These are phyloP conservation scores for Brachyistius frenatus DNA, from an alignment of 2,113 vertebrate species.

Conservation along the genomic window DNA sequence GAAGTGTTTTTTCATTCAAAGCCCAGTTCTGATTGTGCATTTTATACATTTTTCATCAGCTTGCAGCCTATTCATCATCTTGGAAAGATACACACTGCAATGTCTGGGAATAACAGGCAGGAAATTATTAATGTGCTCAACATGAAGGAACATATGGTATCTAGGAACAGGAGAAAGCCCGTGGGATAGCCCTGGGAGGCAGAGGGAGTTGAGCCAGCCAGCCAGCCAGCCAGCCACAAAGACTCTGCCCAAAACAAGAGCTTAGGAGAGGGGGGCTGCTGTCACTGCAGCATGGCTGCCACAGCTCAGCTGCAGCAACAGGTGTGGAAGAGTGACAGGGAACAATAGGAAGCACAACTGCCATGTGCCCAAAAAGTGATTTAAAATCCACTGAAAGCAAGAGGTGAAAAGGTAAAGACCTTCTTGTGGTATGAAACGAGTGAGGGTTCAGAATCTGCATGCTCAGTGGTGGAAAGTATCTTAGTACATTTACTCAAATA, in stretches of 20 bases:
- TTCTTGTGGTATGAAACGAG: not conserved
- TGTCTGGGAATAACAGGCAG: conserved; percentile 65
- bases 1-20: conserved; percentile 20
- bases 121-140: conserved; percentile 76
- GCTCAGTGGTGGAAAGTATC: not conserved
- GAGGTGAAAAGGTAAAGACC: not conserved
- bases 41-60: conserved; percentile 64
- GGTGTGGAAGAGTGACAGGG: conserved; percentile 76
- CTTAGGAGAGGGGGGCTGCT: conserved; percentile 59
- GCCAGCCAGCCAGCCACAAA: conserved; percentile 43
- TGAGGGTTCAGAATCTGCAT: not conserved
- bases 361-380: conserved; percentile 40
- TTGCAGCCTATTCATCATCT: conserved; percentile 74
- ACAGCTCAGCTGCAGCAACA: conserved; percentile 71
- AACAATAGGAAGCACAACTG: conserved; percentile 61
- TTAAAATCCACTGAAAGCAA: conserved; percentile 14
- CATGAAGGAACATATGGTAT: conserved; percentile 78
- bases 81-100: conserved; percentile 58
- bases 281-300: conserved; percentile 48
- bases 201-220: conserved; percentile 54
- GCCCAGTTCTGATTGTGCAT: conserved; percentile 38
- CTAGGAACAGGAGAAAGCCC: conserved; percentile 75
- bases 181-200: conserved; percentile 55
- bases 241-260: conserved; percentile 77
- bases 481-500: not conserved